Percentiles rank a stretch among this genome's conserved stretches.
phyloP scores from a whole-genome alignment of 2,888 invertebrate genomes.

The Melanophora roralis region DNA sequence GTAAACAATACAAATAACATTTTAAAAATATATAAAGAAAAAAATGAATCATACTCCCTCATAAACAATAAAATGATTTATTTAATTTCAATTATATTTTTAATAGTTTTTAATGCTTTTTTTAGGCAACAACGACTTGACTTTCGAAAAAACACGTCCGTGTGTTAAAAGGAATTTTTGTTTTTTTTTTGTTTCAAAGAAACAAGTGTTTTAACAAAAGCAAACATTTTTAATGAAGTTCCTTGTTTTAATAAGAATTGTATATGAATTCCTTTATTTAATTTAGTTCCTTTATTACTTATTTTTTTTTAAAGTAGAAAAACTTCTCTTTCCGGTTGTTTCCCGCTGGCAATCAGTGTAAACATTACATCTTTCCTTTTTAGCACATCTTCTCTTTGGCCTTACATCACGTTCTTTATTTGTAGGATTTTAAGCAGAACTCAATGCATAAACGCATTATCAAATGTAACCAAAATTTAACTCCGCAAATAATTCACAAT shows the following conservation, averaged over 20 bases:
- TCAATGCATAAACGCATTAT: slow-evolving; percentile 4
- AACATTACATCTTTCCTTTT: slow-evolving; percentile 38
- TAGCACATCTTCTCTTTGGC: neutral
- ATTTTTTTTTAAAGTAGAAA: slow-evolving; percentile 27
- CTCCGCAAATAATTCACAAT: slow-evolving; percentile 38
- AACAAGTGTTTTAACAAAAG: slow-evolving; percentile 37
- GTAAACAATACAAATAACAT: no score
- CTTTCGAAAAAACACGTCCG: slow-evolving; percentile 20
- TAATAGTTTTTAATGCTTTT: neutral
- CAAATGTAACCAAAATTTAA: slow-evolving; percentile 9
- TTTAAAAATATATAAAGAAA: neutral
- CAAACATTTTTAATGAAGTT: slow-evolving; percentile 26
- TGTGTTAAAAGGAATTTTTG: slow-evolving; percentile 42
- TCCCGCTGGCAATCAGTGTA: slow-evolving; percentile 46
- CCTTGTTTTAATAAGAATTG: slow-evolving; percentile 28
- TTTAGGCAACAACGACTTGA: neutral
- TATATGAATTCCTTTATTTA: neutral
- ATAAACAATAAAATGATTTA: slow-evolving; percentile 1
- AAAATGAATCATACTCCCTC: slow-evolving; percentile 35
- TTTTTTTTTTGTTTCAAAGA: slow-evolving; percentile 11
- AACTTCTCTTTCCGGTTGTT: slow-evolving; percentile 52
- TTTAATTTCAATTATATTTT: slow-evolving; percentile 43
- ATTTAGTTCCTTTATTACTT: slow-evolving; percentile 16
- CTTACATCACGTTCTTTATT: slow-evolving; percentile 39
- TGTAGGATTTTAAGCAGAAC: slow-evolving; percentile 40